Evolutionary conservation across 2,797 vertebrate genomes (phyloP).

Genomic region (Microcaecilia unicolor): DNA sequence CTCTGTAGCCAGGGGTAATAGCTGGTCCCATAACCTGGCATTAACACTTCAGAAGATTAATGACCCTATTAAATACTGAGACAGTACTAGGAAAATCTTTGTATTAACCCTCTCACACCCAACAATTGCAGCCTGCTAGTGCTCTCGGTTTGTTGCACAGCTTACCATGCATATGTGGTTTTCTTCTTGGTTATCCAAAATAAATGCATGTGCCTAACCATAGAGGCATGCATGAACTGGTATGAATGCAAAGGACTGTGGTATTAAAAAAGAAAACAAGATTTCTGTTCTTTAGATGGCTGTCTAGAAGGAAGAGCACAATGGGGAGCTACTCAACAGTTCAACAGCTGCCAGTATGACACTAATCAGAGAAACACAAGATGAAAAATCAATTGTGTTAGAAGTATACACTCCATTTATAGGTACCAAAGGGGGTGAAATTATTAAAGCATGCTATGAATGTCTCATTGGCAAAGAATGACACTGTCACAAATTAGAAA

Average conservation of each 20-base stretch:
- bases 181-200: constrained; percentile 17
- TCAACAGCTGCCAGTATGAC: constrained; percentile 41
- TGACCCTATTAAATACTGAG: constrained; percentile 65
- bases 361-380: constrained; percentile 40
- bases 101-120: constrained; percentile 57
- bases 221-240: too few relatives aligned
- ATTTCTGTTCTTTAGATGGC: constrained; percentile 36
- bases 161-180: constrained; percentile 25
- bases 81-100: constrained; percentile 60
- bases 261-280: constrained; percentile 43
- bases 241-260: constrained; percentile 30
- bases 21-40: constrained; percentile 64
- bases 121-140: constrained; percentile 48
- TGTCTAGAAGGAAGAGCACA: constrained; percentile 43
- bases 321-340: constrained; percentile 24
- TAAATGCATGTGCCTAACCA: neutral
- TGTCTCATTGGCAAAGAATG: too few relatives aligned
- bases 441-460: constrained; percentile 18
- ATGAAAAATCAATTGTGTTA: constrained; percentile 46
- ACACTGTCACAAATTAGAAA: too few relatives aligned
- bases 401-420: constrained; percentile 26
- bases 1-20: constrained; percentile 57
- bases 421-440: constrained; percentile 24
- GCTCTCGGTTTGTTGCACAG: constrained; percentile 39
- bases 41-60: constrained; percentile 67